These are phyloP conservation scores for Danionella cerebrum DNA, from an alignment of 2,113 vertebrate genomes.

Conservation along the genomic window DNA sequence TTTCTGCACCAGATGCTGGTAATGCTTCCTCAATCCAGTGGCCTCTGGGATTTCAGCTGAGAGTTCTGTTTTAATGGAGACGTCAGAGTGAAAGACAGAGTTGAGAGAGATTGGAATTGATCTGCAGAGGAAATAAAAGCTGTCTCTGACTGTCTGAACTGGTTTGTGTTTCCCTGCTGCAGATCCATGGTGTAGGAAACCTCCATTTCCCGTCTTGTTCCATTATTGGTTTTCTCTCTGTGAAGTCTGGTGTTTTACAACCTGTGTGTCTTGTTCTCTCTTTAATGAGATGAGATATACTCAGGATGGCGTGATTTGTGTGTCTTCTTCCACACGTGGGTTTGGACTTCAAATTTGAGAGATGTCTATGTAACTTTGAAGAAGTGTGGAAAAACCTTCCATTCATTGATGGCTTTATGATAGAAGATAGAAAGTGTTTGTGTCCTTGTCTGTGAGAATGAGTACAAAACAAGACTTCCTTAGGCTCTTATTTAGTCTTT, in stretches of 20 bases:
- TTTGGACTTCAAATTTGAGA: conserved; percentile 13
- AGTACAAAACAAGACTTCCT: no score
- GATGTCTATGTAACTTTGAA: conserved; percentile 13
- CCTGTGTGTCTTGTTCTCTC: conserved; percentile 32
- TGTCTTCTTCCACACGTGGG: background rate
- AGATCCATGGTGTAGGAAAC: background rate
- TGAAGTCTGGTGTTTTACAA: conserved; percentile 50
- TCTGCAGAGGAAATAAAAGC: conserved; percentile 1
- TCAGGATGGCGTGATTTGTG: background rate
- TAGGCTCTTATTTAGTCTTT: no score
- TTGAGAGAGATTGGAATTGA: conserved; percentile 1
- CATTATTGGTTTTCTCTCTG: conserved; percentile 39
- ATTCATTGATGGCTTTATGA: no score
- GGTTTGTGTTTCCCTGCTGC: conserved; percentile 14
- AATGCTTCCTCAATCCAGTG: conserved; percentile 21
- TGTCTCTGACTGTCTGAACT: background rate
- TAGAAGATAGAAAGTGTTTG: no score
- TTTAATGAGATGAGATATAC: background rate
- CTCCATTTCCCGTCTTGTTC: background rate
- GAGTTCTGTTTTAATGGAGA: conserved; percentile 20
- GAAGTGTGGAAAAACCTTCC: background rate
- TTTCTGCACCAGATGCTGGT: conserved; percentile 31
- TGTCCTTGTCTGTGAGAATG: no score
- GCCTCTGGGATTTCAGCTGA: background rate
- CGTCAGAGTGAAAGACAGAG: conserved; percentile 24